Base-by-base conservation (phyloP, 2,797 vertebrate genomes). In the Sciurus carolinensis region DNA sequence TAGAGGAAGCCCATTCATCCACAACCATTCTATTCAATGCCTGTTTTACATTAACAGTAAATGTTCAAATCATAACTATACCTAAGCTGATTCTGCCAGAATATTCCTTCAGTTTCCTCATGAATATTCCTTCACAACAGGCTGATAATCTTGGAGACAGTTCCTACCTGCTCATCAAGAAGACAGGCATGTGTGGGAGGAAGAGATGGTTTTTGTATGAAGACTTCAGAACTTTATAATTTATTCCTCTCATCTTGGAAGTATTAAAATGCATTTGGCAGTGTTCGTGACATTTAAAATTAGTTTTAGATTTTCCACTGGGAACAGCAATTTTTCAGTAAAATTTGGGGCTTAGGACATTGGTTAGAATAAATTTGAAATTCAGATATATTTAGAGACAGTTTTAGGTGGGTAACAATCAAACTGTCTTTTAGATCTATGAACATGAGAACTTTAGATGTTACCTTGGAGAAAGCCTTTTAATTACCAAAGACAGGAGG, bases 261-360 rank as follows among this genome's bases (percentile, higher is more conserved):
- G 47, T 96, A 96, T 97, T 97, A 94, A 97, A 96, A 97, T 97
- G 95, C 79, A 72, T 69, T 94, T 97, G 95, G 89, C 73, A 94
- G 57, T 77, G 89, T 94, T 94, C 39, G 0, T 97, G 95, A 95
- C 73, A 67, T 94, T 97, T 97, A 96, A 97, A 97, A 97, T 97
- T 96, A 97, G 91, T 79, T 96, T 95, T 82, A 66, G 91, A 59
- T 85, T 96, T 97, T 96, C 94, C 94, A 95, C 13, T 64, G 93
- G 75, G 89, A 73, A 59, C 57, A 95, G 69, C 71, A 95, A 84
- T 39, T 96, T 97, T 95, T 94, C 87, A 95, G 91, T 89, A 85
- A 95, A 96, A 96, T 91, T 80, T 94, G 52, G n/a, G 83, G 28
- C 77, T 88, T 57, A 97, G 66, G 66, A 84, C 69, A 59, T 81